Evolutionary conservation across 2,888 invertebrate species (phyloP).

Genomic region (Asteroscopus sphinx): DNA sequence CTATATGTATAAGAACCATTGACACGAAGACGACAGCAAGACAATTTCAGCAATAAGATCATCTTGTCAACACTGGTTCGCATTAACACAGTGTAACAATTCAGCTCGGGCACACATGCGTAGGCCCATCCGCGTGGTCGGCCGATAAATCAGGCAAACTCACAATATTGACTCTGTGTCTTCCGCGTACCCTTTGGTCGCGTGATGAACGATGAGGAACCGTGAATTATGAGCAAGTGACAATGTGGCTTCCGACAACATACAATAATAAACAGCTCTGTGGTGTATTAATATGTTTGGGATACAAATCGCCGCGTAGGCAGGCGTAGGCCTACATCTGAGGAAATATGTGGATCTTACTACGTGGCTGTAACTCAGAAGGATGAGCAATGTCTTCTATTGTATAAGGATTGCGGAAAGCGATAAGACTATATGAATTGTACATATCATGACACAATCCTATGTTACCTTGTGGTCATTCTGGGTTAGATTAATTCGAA

Average conservation of each 20-base stretch:
- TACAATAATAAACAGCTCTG: background rate
- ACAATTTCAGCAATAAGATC: background rate
- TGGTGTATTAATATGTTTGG: background rate
- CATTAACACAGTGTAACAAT: background rate
- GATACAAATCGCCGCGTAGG: background rate
- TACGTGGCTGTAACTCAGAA: no score
- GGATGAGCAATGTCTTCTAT: no score
- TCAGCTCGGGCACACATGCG: background rate
- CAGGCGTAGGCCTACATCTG: no score
- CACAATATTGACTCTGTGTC: slow-evolving; percentile 34
- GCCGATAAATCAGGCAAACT: slow-evolving; percentile 26
- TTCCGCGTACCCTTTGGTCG: slow-evolving; percentile 37
- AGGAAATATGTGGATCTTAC: background rate
- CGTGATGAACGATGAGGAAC: slow-evolving; percentile 27
- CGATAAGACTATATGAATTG: no score
- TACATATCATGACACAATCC: no score
- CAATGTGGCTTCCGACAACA: slow-evolving; percentile 22
- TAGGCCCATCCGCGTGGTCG: background rate
- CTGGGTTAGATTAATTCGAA: no score
- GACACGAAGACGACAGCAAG: no score
- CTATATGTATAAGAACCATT: no score
- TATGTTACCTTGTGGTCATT: no score
- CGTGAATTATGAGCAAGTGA: slow-evolving; percentile 8
- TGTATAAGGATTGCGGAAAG: no score
- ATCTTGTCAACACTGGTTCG: background rate